phyloP scores from a whole-genome alignment of 1,140 invertebrate genomes.

The Drosophila miranda region DNA sequence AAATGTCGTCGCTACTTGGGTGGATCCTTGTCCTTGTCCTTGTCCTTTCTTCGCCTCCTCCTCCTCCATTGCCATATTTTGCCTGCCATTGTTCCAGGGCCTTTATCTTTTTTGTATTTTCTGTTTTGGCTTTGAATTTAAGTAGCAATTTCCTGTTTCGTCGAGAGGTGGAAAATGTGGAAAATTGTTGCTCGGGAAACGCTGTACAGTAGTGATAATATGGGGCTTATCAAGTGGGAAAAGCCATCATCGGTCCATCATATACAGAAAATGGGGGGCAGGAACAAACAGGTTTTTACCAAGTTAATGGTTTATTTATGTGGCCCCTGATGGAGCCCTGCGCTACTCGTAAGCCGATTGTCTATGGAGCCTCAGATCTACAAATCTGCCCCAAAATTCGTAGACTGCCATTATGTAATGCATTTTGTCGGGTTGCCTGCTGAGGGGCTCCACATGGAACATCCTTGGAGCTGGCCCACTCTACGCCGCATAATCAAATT shows the following conservation, averaged over 20 bases:
- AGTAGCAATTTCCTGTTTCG: slow-evolving; percentile 71
- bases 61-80: slow-evolving; percentile 53
- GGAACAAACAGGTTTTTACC: too few relatives aligned
- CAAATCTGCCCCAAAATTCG: slow-evolving; percentile 2
- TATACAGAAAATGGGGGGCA: too few relatives aligned
- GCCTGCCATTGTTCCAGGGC: slow-evolving; percentile 59
- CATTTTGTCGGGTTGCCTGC: slow-evolving; percentile 49
- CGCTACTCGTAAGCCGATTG: slow-evolving; percentile 33
- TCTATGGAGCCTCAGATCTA: slow-evolving; percentile 1
- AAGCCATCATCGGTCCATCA: too few relatives aligned
- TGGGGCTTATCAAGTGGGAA: too few relatives aligned
- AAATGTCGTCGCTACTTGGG: slow-evolving; percentile 68
- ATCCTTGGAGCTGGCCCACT: background rate
- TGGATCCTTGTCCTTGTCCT: background rate
- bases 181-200: slow-evolving; percentile 37
- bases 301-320: too few relatives aligned
- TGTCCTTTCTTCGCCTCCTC: background rate
- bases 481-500: slow-evolving; percentile 71
- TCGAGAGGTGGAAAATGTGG: slow-evolving; percentile 34
- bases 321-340: background rate
- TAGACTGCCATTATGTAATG: slow-evolving; percentile 44
- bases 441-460: background rate
- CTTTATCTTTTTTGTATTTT: slow-evolving; percentile 56
- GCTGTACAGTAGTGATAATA: too few relatives aligned
- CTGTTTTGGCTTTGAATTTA: slow-evolving; percentile 66